Conservation (phyloP, 2,888 invertebrate species). For the Biston betularia region DNA sequence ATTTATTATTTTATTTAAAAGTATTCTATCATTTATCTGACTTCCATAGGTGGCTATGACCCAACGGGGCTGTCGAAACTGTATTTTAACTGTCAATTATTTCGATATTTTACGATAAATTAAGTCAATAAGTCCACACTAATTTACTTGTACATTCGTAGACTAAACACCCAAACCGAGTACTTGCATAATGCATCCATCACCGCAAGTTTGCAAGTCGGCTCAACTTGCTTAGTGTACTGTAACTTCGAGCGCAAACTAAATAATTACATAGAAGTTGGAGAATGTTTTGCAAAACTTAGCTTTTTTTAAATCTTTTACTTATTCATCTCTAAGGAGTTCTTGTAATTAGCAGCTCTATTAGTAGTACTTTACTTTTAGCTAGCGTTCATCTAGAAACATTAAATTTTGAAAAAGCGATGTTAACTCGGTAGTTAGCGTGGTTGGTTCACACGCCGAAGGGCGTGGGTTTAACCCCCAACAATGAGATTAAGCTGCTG, state of each 20-base stretch:
- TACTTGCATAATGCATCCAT: slow-evolving; percentile 34
- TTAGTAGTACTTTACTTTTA: neutral
- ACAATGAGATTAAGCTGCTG: too few species aligned
- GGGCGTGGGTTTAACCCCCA: too few species aligned
- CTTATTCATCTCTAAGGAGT: slow-evolving; percentile 2
- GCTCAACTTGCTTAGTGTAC: slow-evolving; percentile 7
- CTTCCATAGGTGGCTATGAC: too few species aligned
- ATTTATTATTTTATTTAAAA: too few species aligned
- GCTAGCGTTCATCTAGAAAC: neutral
- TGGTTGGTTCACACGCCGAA: too few species aligned
- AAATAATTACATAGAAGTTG: slow-evolving; percentile 23
- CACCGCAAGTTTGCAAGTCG: slow-evolving; percentile 23
- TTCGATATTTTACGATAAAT: too few species aligned
- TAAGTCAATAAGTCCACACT: neutral
- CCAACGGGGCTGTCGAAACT: too few species aligned
- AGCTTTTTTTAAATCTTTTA: neutral
- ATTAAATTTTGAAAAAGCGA: neutral
- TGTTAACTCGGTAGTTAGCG: too few species aligned
- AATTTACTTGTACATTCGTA: slow-evolving; percentile 1
- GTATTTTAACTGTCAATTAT: too few species aligned
- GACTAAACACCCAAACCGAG: slow-evolving; percentile 2
- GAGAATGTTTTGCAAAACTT: slow-evolving; percentile 22
- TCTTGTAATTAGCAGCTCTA: neutral
- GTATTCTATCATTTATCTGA: too few species aligned
- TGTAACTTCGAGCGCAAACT: slow-evolving; percentile 14